A percentile compares a stretch with the other conserved stretches of the same genome.
phyloP scores from a whole-genome alignment of 2,113 vertebrate species.

The Lagopus muta region DNA sequence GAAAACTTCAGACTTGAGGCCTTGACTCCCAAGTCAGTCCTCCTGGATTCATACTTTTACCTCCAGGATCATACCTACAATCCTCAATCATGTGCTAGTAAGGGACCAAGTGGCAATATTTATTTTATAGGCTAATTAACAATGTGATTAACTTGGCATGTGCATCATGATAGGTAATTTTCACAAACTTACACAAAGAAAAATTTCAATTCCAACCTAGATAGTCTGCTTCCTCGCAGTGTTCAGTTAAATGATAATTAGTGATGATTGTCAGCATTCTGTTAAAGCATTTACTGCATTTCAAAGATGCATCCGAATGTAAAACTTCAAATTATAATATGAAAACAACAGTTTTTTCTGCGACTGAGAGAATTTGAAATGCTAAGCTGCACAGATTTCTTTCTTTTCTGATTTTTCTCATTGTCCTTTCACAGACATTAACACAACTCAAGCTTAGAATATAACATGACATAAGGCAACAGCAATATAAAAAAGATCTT shows the following conservation, averaged over 20 bases:
- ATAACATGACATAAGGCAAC: conserved; percentile 61
- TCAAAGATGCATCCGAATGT: background rate
- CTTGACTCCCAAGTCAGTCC: background rate
- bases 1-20: background rate
- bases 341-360: background rate
- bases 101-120: fast-evolving
- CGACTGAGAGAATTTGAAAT: conserved; percentile 40
- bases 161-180: background rate
- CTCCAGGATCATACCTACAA: background rate
- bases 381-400: background rate
- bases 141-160: background rate
- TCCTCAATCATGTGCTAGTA: too few relatives aligned
- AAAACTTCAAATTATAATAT: background rate
- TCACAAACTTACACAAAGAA: background rate
- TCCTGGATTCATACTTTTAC: background rate
- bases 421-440: conserved; percentile 57
- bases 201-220: background rate
- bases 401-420: conserved; percentile 41
- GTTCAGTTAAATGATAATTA: background rate
- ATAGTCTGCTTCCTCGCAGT: background rate
- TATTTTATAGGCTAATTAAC: background rate
- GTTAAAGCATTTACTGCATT: conserved; percentile 1
- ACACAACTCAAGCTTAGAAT: conserved; percentile 33
- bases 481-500: conserved; percentile 65
- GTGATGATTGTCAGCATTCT: background rate